Evolutionary conservation across 2,888 invertebrate species (phyloP), one percentile per base, ranked within the genome.

Genomic region (Diploptera punctata): DNA sequence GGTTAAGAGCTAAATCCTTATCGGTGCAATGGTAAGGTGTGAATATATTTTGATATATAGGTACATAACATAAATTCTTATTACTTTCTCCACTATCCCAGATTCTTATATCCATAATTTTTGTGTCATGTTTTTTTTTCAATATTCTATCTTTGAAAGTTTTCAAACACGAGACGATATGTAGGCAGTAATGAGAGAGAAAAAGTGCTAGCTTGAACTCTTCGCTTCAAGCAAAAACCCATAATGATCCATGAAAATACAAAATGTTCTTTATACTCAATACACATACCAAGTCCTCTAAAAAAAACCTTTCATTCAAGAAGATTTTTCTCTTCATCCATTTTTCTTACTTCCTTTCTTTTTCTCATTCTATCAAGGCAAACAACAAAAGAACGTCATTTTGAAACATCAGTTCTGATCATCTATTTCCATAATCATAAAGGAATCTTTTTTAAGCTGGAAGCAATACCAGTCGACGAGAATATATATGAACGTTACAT

Each of bases 311-410:
- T 24, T 29, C 57, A 57, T 31, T 57, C 24, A 57, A 57, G 26
- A 29, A n/a, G 57, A 2, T 57, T 52, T n/a, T 52, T 24, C 24
- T 52, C 7, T 52, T 47, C 47, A 47, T 47, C 47, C 9, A 24
- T 21, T 24, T 13, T 16, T 52, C 52, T 2, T n/a, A n/a, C 24
- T 52, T n/a, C n/a, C n/a, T n/a, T n/a, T n/a, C n/a, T n/a, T n/a
- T 24, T 24, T 21, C 24, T 52, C 24, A 10, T 24, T 19, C 52
- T 24, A 24, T 52, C 52, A 24, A 16, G 13, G 13, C 16, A 31
- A 29, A 29, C 57, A 57, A 57, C 57, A 57, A 57, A 57, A 29
- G 26, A 29, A 57, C 57, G 29, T 57, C 57, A 29, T 57, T 57
- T 29, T 16, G 26, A 57, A 57, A 57, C 57, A 57, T 29, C 52